Evolutionary conservation across 2,113 vertebrate species (phyloP).

Genomic region (Xenopus borealis): DNA sequence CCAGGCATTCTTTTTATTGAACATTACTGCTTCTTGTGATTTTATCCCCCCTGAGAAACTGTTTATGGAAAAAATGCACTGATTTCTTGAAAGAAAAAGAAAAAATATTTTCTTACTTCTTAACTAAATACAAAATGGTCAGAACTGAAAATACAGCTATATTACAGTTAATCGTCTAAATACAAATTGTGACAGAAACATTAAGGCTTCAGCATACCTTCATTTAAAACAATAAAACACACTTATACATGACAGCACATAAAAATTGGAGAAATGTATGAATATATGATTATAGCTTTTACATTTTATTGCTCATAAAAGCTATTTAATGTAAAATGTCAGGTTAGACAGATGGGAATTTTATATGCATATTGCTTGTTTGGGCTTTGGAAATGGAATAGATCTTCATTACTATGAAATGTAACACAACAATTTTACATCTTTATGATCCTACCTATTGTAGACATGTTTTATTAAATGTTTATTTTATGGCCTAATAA

Average conservation of each 20-base stretch:
- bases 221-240: slow-evolving; percentile 6
- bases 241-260: background rate
- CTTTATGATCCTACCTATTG: background rate
- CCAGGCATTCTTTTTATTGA: no score
- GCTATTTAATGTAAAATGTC: slow-evolving; percentile 19
- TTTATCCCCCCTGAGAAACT: no score
- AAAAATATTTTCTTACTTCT: background rate
- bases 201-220: background rate
- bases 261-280: background rate
- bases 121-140: background rate
- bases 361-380: slow-evolving; percentile 8
- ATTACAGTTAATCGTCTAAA: background rate
- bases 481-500: no score
- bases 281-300: slow-evolving; percentile 2
- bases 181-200: background rate
- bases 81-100: background rate
- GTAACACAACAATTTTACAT: background rate
- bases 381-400: slow-evolving; percentile 17
- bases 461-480: background rate
- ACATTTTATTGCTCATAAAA: slow-evolving; percentile 33
- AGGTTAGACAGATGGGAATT: slow-evolving; percentile 23
- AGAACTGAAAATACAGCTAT: background rate
- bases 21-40: no score
- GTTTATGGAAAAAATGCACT: no score
- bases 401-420: background rate